These are phyloP conservation scores for Kradibia gibbosae DNA, from an alignment of 1,140 invertebrate genomes.

Conservation along the genomic window DNA sequence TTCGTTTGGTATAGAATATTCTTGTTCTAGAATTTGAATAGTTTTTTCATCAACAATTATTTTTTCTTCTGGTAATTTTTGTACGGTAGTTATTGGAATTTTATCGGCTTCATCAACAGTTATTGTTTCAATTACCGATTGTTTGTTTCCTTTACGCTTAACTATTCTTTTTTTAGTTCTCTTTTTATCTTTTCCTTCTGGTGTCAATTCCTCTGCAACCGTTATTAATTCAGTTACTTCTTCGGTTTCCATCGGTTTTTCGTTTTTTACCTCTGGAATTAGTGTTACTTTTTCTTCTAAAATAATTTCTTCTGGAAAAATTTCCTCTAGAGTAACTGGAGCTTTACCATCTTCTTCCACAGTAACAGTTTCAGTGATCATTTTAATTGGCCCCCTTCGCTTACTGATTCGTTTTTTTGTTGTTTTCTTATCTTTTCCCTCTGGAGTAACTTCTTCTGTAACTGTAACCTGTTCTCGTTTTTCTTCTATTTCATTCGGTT, in stretches of 20 bases:
- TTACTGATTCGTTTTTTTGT: slow-evolving; percentile 50
- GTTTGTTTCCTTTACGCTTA: slow-evolving; percentile 64
- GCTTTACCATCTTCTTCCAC: slow-evolving; percentile 68
- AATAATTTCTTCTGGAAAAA: neutral
- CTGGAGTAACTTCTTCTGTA: neutral
- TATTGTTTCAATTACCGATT: slow-evolving; percentile 71
- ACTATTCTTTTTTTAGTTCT: slow-evolving; percentile 45
- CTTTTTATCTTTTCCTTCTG: slow-evolving; percentile 48
- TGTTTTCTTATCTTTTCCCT: slow-evolving; percentile 49
- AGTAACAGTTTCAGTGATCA: slow-evolving; percentile 71
- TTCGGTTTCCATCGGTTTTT: slow-evolving; percentile 44
- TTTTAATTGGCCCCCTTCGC: slow-evolving; percentile 66
- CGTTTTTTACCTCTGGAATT: slow-evolving; percentile 28
- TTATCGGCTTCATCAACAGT: slow-evolving; percentile 72
- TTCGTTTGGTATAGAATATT: slow-evolving; percentile 46
- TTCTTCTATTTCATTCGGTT: slow-evolving; percentile 37
- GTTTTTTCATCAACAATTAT: slow-evolving; percentile 53
- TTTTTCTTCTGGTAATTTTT: slow-evolving; percentile 52
- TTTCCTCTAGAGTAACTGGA: neutral
- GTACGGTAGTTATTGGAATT: slow-evolving; percentile 62
- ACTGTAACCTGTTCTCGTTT: slow-evolving; percentile 48
- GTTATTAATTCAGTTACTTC: slow-evolving; percentile 46
- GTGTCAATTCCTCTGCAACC: neutral
- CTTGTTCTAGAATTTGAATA: slow-evolving; percentile 18
- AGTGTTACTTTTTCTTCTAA: neutral